These are phyloP conservation scores for Tricholauxania praeusta DNA, from an alignment of 2,888 invertebrate species.

Conservation along the genomic window DNA sequence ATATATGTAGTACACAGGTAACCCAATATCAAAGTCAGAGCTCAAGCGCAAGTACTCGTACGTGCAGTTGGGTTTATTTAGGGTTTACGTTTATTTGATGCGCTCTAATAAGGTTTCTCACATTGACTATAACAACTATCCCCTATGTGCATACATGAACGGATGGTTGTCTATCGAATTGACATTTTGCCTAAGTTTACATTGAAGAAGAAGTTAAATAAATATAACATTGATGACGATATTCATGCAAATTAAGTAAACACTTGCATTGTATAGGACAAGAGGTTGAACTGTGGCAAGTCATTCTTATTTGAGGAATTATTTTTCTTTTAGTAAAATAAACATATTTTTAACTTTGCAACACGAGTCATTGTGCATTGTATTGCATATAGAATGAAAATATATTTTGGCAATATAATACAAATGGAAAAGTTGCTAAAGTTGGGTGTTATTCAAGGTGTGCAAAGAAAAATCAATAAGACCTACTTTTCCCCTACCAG, in stretches of 20 bases:
- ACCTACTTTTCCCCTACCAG: too few relatives aligned
- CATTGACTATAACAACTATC: neutral
- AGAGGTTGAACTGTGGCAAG: neutral
- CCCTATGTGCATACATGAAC: neutral
- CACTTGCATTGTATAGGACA: neutral
- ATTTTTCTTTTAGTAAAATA: too few relatives aligned
- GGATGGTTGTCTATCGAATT: constrained; percentile 7
- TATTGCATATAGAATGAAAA: too few relatives aligned
- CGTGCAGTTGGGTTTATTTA: constrained; percentile 31
- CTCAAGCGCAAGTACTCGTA: constrained; percentile 36
- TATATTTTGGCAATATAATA: too few relatives aligned
- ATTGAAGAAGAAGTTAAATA: constrained; percentile 14
- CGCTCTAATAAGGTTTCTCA: constrained; percentile 38
- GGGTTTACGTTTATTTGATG: constrained; percentile 33
- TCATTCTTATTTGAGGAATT: too few relatives aligned
- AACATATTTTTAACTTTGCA: too few relatives aligned
- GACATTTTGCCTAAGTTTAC: constrained; percentile 33
- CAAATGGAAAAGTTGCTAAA: too few relatives aligned
- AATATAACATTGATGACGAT: constrained; percentile 22
- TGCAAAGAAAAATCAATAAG: too few relatives aligned
- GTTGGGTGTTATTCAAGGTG: too few relatives aligned
- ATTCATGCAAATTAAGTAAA: constrained; percentile 9
- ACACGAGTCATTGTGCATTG: too few relatives aligned
- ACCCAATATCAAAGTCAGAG: constrained; percentile 35
- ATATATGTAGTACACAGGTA: constrained; percentile 8